These are phyloP conservation scores for Drosophila paranaensis DNA, from an alignment of 2,888 invertebrate species.

Conservation along the genomic window DNA sequence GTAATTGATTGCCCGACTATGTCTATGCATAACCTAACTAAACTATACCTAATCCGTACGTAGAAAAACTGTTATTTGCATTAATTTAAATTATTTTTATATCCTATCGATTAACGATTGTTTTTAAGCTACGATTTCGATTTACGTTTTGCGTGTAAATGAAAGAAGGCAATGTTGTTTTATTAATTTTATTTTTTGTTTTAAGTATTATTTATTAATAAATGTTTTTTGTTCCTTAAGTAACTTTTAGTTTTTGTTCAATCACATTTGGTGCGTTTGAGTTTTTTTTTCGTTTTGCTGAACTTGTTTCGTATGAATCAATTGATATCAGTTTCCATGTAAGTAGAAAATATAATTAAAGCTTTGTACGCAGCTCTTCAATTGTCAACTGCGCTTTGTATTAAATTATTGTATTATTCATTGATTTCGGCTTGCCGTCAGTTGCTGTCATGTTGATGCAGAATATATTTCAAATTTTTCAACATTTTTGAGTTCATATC, in stretches of 20 bases:
- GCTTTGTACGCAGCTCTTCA: conserved; percentile 54
- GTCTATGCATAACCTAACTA: conserved; percentile 63
- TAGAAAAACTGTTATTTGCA: conserved; percentile 59
- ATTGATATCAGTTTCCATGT: conserved; percentile 31
- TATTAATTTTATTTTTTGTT: conserved; percentile 42
- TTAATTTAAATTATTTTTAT: conserved; percentile 5
- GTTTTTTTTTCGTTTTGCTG: conserved; percentile 28
- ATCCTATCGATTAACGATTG: conserved; percentile 32
- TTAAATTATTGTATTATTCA: conserved; percentile 14
- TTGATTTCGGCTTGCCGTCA: conserved; percentile 22
- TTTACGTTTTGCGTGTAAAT: conserved; percentile 49
- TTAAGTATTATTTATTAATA: conserved; percentile 15
- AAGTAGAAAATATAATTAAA: conserved; percentile 75
- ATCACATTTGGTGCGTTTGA: conserved; percentile 77
- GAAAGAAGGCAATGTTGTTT: conserved; percentile 76
- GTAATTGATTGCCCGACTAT: conserved; percentile 39
- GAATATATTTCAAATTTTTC: conserved; percentile 37
- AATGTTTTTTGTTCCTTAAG: conserved; percentile 36
- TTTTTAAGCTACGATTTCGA: conserved; percentile 43
- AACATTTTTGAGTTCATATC: conserved; percentile 58
- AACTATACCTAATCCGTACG: conserved; percentile 51
- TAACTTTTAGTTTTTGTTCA: conserved; percentile 44
- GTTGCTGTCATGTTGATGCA: conserved; percentile 26
- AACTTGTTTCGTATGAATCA: not conserved
- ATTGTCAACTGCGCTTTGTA: conserved; percentile 33